These are phyloP conservation scores for Cacoxenus indagator DNA, from an alignment of 2,888 invertebrate species.

Conservation along the genomic window DNA sequence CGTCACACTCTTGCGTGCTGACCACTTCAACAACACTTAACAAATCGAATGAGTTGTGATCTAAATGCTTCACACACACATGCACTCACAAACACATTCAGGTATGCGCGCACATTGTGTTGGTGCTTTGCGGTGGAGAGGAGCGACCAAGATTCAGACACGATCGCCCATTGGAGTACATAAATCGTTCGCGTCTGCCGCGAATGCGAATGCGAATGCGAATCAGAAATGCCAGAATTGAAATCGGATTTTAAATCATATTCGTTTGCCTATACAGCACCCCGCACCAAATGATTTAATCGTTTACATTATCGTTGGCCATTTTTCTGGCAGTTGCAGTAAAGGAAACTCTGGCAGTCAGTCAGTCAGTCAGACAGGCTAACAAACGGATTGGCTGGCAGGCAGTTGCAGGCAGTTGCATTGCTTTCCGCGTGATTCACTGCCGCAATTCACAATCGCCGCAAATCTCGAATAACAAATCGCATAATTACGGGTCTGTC, in stretches of 20 bases:
- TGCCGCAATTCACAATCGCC: constrained; percentile 68
- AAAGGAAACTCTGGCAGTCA: constrained; percentile 2
- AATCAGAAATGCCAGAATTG: constrained; percentile 67
- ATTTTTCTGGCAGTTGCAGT: constrained; percentile 17
- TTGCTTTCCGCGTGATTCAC: no score
- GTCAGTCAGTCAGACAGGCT: constrained; percentile 26
- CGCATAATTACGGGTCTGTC: constrained; percentile 69
- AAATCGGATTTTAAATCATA: constrained; percentile 70
- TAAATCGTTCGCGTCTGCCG: constrained; percentile 15
- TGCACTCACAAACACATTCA: constrained; percentile 24
- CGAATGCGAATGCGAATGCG: constrained; percentile 52
- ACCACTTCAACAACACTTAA: background rate
- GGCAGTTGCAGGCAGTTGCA: no score
- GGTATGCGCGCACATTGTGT: background rate
- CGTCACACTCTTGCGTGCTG: no score
- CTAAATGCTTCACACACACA: no score
- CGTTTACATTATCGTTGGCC: constrained; percentile 16
- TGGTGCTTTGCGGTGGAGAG: constrained; percentile 22
- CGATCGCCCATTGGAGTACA: constrained; percentile 17
- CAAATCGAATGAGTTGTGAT: no score
- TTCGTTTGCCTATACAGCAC: constrained; percentile 29
- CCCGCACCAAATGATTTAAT: background rate
- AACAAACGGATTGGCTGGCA: background rate
- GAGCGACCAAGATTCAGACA: constrained; percentile 60
- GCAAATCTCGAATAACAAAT: constrained; percentile 69